phyloP scores from a whole-genome alignment of 1,140 invertebrate species.

The Mizuhopecten yessoensis region DNA sequence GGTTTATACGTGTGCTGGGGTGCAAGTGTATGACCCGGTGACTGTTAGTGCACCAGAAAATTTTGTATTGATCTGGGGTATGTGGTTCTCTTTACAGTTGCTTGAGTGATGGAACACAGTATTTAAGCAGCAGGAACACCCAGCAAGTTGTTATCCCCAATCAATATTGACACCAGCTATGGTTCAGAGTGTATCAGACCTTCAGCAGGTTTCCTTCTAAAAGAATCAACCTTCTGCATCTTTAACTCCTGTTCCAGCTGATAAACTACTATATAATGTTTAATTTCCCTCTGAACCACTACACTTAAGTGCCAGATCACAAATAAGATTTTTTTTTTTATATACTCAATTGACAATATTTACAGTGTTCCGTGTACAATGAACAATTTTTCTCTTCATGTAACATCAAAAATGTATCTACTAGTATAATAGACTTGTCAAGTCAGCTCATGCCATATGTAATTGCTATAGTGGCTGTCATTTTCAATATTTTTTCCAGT shows the following conservation, averaged over 20 bases:
- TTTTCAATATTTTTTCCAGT: too few relatives aligned
- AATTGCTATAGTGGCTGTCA: too few relatives aligned
- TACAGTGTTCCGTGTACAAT: too few relatives aligned
- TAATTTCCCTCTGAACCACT: background rate
- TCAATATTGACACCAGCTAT: constrained; percentile 6
- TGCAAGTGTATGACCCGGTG: too few relatives aligned
- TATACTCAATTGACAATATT: too few relatives aligned
- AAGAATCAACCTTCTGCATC: background rate
- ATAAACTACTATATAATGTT: background rate
- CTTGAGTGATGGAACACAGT: constrained; percentile 13
- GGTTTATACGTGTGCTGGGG: too few relatives aligned
- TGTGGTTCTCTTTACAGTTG: background rate
- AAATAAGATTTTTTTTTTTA: too few relatives aligned
- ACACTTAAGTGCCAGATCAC: too few relatives aligned
- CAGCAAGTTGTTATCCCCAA: constrained; percentile 24
- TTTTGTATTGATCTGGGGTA: constrained; percentile 31
- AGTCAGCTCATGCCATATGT: too few relatives aligned
- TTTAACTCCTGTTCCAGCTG: background rate
- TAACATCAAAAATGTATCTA: too few relatives aligned
- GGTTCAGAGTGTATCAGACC: background rate
- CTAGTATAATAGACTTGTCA: too few relatives aligned
- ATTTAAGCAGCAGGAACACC: constrained; percentile 25
- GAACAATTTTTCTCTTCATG: too few relatives aligned
- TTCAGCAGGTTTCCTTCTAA: background rate
- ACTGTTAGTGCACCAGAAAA: background rate